Conservation (phyloP, 2,888 invertebrate genomes). For the Conistra vaccinii region DNA sequence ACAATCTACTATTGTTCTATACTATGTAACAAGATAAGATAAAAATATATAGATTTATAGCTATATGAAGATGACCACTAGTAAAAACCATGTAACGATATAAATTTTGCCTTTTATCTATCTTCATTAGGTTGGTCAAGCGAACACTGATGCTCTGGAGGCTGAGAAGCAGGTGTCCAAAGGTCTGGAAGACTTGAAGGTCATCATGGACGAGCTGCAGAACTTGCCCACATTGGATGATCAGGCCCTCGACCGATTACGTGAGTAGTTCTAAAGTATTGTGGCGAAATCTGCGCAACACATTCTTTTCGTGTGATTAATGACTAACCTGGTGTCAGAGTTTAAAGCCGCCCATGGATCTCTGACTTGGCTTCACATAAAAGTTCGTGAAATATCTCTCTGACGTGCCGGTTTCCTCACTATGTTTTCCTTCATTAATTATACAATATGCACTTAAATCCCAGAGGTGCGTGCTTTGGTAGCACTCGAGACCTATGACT, state of each 20-base stretch:
- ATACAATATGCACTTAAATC: no score
- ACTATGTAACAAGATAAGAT: background rate
- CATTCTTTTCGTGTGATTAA: no score
- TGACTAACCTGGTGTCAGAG: no score
- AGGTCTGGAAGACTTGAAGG: slow-evolving; percentile 94
- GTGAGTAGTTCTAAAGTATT: slow-evolving; percentile 77
- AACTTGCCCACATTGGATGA: slow-evolving; percentile 94
- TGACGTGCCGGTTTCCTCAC: no score
- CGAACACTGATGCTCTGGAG: slow-evolving; percentile 95
- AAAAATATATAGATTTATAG: background rate
- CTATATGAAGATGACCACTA: background rate
- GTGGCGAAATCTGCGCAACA: background rate
- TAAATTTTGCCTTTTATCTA: background rate
- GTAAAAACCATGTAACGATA: background rate
- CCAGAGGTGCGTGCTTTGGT: no score
- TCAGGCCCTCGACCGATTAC: slow-evolving; percentile 91
- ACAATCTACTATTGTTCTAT: no score
- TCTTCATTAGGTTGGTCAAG: slow-evolving; percentile 94
- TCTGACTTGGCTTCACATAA: no score
- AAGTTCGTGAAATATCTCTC: no score
- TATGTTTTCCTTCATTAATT: no score
- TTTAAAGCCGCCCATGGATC: no score
- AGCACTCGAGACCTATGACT: no score
- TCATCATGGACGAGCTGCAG: slow-evolving; percentile 94
- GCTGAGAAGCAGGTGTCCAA: slow-evolving; percentile 95